Evolutionary conservation across 30 jellyfish, hydroid and myxozoan species (phyloP), one percentile per base, ranked within the genome.

Genomic region (Aurelia sp.): DNA sequence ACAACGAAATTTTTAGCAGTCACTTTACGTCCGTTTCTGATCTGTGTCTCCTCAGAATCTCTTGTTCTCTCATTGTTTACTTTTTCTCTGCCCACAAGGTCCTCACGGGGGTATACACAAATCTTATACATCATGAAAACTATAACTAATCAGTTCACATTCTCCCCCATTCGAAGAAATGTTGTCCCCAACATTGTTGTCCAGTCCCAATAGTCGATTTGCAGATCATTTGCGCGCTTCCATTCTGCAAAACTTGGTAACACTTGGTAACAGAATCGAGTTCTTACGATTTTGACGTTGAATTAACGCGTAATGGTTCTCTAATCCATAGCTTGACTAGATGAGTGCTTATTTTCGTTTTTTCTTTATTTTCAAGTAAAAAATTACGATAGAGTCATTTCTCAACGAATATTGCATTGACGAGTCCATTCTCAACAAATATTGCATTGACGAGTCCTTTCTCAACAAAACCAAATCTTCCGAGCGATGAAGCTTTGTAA

Each of bases 151-250:
- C 16, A 8, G 74, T 63, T 24, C 74, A 63, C 74, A 63, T 24
- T 63, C 74, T 63, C 74, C 74, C 74, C 74, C 74, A 63, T 63
- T 63, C 74, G 74, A 63, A 63, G 74, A 63, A 63, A 63, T 63
- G 74, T 24, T 63, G 19, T 13, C 8, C 27, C 19, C 27, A 63
- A 63, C 38, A 24, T 24, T 16, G 22, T 9, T 63, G 8, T 8
- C 19, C 74, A 8, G 10, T 24, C 19, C 74, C 12, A 11, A 16
- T 9, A n/a, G 38, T 16, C 74, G 24, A 16, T 24, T 63, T 12
- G 74, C 74, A 16, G 38, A 19, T n/a, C n/a, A 16, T 63, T 63
- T 63, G 74, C 74, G 13, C 24, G 74, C 74, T 16, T 63, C 63
- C 16, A 52, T 52, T 52, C 63, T 52, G 63, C 63, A 52, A 52